Evolutionary conservation across 2,113 vertebrate genomes (phyloP), one percentile per base, ranked within the genome.

Genomic region (Turnix velox): DNA sequence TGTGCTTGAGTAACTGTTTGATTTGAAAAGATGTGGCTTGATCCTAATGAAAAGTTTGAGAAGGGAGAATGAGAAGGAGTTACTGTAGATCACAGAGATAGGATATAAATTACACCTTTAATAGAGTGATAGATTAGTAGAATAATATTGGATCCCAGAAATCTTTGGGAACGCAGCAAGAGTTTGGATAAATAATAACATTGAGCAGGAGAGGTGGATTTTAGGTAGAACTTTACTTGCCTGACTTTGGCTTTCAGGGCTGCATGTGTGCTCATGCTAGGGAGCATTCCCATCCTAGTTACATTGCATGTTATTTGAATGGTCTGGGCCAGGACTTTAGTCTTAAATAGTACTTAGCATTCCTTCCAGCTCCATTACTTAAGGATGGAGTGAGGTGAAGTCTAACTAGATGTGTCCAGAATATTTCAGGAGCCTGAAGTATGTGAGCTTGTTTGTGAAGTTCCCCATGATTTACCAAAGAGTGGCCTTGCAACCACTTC

Each of bases 301-400:
- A 2, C 8, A 27, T 24, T 18, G 63, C 9, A 10, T 59, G 18
- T 3, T 18, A 10, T 3, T 55, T 23, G 6, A 31, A 7, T 4
- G 8, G 20, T 54, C 12, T 6, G 24, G 61, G 25, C 9, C 6
- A 13, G 57, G 16, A 27, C 68, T 81, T 57, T 6, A 24, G 33
- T 49, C 18, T 49, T 3, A 10, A 43, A 2, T 11, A 16, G 30
- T 8, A 0, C 10, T 0, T 8, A 27, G 9, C 15, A 1, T 18
- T 68, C 23, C 39, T 52, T 18, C 24, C 39, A 65, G 63, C 65
- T 69, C 25, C 51, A 12, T 33, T 31, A 0, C 40, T 52, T 12
- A 11, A 13, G 6, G 13, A 2, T 4, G n/a, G 63, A 30, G n/a
- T 13, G 18, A 43, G 49, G 35, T 55, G n/a, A 18, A 35, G 17